A percentile compares a stretch with the other conserved stretches of the same genome.
These are phyloP conservation scores for Merodon equestris DNA, from an alignment of 2,888 invertebrate genomes.

Conservation along the genomic window DNA sequence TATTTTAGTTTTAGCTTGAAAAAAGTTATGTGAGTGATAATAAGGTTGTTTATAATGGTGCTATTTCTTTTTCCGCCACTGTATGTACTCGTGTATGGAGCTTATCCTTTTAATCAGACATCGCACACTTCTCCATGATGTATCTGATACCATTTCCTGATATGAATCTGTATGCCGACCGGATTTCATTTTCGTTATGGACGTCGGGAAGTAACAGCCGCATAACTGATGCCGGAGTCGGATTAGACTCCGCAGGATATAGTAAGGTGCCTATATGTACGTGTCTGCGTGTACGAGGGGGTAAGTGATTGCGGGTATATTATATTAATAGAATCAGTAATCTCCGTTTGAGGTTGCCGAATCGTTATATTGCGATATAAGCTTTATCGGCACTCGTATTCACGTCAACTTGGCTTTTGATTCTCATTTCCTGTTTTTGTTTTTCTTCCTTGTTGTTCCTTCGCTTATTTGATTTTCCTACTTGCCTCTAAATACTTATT, in stretches of 20 bases:
- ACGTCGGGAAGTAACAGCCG: too few relatives aligned
- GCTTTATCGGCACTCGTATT: too few relatives aligned
- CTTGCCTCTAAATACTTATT: slow-evolving; percentile 50
- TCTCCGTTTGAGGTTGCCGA: slow-evolving; percentile 19
- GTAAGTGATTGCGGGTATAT: too few relatives aligned
- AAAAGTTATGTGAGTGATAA: too few relatives aligned
- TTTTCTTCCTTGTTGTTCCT: too few relatives aligned
- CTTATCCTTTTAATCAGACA: slow-evolving; percentile 64
- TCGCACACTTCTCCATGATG: slow-evolving; percentile 56
- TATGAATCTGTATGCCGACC: slow-evolving; percentile 3
- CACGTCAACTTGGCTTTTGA: slow-evolving; percentile 31
- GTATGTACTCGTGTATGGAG: slow-evolving; percentile 1
- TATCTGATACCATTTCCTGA: slow-evolving; percentile 52
- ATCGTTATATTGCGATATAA: slow-evolving; percentile 12
- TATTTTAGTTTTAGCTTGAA: too few relatives aligned
- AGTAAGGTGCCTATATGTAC: slow-evolving; percentile 32
- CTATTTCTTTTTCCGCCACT: too few relatives aligned
- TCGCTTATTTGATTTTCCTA: slow-evolving; percentile 47
- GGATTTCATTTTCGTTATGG: slow-evolving; percentile 10
- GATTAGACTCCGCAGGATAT: slow-evolving; percentile 48
- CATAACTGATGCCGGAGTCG: slow-evolving; percentile 1
- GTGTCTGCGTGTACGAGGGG: too few relatives aligned
- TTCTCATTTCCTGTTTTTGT: too few relatives aligned
- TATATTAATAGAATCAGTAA: slow-evolving; percentile 36
- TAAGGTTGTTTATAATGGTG: too few relatives aligned